These are phyloP conservation scores for Prinia subflava DNA, from an alignment of 2,113 vertebrate species.

Conservation along the genomic window DNA sequence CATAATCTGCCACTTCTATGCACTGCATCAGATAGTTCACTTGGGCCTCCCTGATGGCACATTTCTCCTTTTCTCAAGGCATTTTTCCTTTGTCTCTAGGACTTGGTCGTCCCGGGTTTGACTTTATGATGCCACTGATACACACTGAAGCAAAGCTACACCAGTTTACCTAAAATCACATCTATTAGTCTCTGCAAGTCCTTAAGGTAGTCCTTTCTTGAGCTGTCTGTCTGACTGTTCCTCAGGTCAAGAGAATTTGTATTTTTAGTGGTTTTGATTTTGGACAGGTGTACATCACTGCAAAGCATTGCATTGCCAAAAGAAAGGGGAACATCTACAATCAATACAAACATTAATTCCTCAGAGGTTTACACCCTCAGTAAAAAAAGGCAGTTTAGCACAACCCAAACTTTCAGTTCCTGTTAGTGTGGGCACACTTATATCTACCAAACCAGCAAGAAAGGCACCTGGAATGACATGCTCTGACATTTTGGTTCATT, in stretches of 20 bases:
- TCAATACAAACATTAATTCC: neutral
- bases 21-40: neutral
- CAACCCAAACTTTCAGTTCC: neutral
- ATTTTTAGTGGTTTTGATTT: neutral
- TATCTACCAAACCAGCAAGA: neutral
- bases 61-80: neutral
- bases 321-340: neutral
- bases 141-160: neutral
- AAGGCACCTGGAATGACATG: neutral
- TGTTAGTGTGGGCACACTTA: neutral
- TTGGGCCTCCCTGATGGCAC: neutral
- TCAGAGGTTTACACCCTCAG: neutral
- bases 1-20: neutral
- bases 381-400: neutral
- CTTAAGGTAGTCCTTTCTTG: neutral
- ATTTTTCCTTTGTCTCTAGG: neutral
- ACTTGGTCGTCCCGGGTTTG: neutral
- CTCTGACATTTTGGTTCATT: neutral
- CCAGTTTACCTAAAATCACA: neutral
- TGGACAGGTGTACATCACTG: neutral
- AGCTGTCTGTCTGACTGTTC: neutral
- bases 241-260: neutral
- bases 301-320: neutral
- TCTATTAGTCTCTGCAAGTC: neutral
- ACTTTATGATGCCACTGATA: neutral